These are phyloP conservation scores for Zaprionus capensis DNA, from an alignment of 1,140 invertebrate genomes.

Conservation along the genomic window DNA sequence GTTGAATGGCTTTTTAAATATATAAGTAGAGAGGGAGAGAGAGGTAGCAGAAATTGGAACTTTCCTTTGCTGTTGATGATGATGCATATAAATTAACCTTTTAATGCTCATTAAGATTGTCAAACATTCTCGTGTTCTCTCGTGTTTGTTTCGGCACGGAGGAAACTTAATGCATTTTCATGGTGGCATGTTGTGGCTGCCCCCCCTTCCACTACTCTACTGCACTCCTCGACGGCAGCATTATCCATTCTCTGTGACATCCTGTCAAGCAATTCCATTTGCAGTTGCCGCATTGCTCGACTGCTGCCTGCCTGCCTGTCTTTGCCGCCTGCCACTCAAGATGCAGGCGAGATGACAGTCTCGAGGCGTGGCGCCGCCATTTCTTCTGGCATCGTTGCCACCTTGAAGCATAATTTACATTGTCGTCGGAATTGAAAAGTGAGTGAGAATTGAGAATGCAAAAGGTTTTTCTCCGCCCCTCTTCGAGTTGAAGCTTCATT, in stretches of 20 bases:
- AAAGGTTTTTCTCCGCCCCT: no score
- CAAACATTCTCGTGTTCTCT: constrained; percentile 32
- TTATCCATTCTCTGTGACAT: constrained; percentile 35
- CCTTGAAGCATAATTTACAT: constrained; percentile 73
- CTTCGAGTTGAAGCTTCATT: constrained; percentile 36
- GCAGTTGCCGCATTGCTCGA: constrained; percentile 61
- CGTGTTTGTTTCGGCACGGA: neutral
- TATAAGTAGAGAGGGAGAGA: constrained; percentile 1
- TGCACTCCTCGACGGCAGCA: constrained; percentile 5
- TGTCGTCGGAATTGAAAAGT: constrained; percentile 46
- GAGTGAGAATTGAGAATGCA: neutral
- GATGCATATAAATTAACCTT: constrained; percentile 46
- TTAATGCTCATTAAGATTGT: constrained; percentile 43
- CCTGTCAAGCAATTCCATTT: constrained; percentile 71
- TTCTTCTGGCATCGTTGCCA: constrained; percentile 49
- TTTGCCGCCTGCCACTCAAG: constrained; percentile 54
- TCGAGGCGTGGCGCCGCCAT: constrained; percentile 43
- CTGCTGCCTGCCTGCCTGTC: constrained; percentile 15
- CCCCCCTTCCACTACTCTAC: neutral
- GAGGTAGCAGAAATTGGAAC: neutral
- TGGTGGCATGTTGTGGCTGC: constrained; percentile 21
- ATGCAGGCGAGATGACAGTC: constrained; percentile 62
- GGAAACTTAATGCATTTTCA: constrained; percentile 43
- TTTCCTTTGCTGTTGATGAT: neutral
- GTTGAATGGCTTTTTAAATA: constrained; percentile 34